Conservation (phyloP, 2,888 invertebrate species). For the Megastigmus dorsalis region DNA sequence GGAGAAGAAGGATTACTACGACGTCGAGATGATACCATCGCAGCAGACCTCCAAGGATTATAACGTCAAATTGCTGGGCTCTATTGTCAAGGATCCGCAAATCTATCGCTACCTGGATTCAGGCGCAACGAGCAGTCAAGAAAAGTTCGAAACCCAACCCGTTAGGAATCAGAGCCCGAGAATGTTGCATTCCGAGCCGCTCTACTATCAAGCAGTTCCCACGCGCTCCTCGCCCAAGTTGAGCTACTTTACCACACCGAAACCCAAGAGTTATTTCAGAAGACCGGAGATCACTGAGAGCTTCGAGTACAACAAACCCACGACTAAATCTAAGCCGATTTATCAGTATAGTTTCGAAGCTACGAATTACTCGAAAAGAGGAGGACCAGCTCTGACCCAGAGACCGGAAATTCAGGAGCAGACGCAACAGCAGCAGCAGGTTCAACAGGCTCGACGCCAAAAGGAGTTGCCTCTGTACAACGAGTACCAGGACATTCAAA, state of each 20-base stretch:
- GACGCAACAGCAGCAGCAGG: constrained; percentile 27
- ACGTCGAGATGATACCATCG: constrained; percentile 56
- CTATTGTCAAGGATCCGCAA: constrained; percentile 63
- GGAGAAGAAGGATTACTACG: constrained; percentile 56
- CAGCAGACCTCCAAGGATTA: constrained; percentile 60
- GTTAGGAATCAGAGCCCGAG: constrained; percentile 60
- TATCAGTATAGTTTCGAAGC: constrained; percentile 86
- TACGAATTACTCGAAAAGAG: constrained; percentile 72
- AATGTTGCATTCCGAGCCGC: constrained; percentile 59
- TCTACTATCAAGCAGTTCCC: constrained; percentile 64
- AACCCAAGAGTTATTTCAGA: constrained; percentile 56
- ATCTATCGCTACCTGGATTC: constrained; percentile 62
- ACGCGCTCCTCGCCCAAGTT: constrained; percentile 56
- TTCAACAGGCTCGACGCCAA: constrained; percentile 23
- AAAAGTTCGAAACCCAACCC: constrained; percentile 54
- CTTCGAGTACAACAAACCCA: constrained; percentile 55
- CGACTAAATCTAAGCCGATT: constrained; percentile 77
- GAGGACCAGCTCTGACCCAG: not conserved
- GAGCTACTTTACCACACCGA: constrained; percentile 63
- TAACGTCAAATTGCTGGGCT: constrained; percentile 63
- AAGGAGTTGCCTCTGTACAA: constrained; percentile 59
- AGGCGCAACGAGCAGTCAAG: constrained; percentile 40
- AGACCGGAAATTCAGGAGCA: constrained; percentile 51
- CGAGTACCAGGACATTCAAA: constrained; percentile 63
- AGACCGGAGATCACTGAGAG: constrained; percentile 52